These are phyloP conservation scores for Hypanus sabinus DNA, from an alignment of 2,113 vertebrate species.

Conservation along the genomic window DNA sequence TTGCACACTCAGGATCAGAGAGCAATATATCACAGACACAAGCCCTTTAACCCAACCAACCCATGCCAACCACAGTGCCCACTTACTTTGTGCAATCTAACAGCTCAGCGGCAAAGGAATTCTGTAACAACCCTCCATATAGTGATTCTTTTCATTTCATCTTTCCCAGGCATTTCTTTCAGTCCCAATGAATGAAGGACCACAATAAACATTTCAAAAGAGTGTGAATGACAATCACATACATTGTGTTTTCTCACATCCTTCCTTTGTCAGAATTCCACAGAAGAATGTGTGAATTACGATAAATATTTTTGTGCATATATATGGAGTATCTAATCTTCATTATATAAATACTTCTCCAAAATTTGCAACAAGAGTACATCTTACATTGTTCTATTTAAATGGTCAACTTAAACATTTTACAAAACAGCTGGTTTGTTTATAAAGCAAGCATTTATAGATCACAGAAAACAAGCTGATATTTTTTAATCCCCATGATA, in stretches of 20 bases:
- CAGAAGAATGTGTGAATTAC: not conserved
- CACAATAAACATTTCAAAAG: not conserved
- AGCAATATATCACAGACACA: no score
- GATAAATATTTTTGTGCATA: not conserved
- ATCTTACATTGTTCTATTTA: not conserved
- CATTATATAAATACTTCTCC: no score
- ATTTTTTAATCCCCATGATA: no score
- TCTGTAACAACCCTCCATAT: not conserved
- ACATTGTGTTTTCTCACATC: not conserved
- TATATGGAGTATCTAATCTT: no score
- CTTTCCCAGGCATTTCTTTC: not conserved
- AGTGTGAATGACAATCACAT: not conserved
- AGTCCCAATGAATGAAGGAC: not conserved
- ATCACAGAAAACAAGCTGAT: no score
- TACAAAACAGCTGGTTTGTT: no score
- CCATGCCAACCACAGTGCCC: no score
- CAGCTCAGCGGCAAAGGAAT: not conserved
- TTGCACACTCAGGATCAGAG: not conserved
- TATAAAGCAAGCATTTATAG: no score
- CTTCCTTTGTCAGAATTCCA: not conserved
- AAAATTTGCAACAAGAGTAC: not conserved
- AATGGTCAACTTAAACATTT: no score
- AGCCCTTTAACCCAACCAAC: no score
- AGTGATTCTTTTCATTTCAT: no score
- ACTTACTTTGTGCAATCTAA: not conserved